These are phyloP conservation scores for Neoarius graeffei DNA, from an alignment of 2,113 vertebrate species.

Conservation along the genomic window DNA sequence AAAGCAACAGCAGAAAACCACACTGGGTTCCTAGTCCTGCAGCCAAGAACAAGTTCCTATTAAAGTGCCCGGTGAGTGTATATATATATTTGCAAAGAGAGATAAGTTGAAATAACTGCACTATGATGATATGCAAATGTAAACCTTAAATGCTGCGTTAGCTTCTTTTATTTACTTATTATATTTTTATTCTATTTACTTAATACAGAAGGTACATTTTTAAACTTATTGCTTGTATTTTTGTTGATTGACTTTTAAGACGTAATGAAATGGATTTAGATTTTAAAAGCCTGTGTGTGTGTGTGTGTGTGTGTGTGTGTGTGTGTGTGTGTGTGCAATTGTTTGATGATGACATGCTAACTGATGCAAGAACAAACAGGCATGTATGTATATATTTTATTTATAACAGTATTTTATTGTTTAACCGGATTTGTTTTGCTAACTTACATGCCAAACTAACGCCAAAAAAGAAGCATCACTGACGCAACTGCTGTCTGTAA, in stretches of 20 bases:
- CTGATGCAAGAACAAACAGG: not conserved
- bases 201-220: not conserved
- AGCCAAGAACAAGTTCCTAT: too few species aligned
- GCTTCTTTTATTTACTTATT: slow-evolving; percentile 17
- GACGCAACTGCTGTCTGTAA: slow-evolving; percentile 5
- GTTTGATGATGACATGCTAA: not conserved
- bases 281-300: not conserved
- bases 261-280: not conserved
- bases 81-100: too few species aligned
- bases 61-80: too few species aligned
- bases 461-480: not conserved
- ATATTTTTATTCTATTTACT: slow-evolving; percentile 23
- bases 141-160: slow-evolving; percentile 13
- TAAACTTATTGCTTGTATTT: not conserved
- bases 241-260: not conserved
- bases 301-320: not conserved
- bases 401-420: not conserved
- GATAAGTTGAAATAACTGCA: not conserved
- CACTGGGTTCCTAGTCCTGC: too few species aligned
- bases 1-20: too few species aligned
- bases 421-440: not conserved
- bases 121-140: slow-evolving; percentile 36
- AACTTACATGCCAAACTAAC: slow-evolving; percentile 4
- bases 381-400: slow-evolving; percentile 4
- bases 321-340: not conserved